Evolutionary conservation across 2,888 invertebrate genomes (phyloP), one percentile per base, ranked within the genome.

Genomic region (Trachelus troglodyta): DNA sequence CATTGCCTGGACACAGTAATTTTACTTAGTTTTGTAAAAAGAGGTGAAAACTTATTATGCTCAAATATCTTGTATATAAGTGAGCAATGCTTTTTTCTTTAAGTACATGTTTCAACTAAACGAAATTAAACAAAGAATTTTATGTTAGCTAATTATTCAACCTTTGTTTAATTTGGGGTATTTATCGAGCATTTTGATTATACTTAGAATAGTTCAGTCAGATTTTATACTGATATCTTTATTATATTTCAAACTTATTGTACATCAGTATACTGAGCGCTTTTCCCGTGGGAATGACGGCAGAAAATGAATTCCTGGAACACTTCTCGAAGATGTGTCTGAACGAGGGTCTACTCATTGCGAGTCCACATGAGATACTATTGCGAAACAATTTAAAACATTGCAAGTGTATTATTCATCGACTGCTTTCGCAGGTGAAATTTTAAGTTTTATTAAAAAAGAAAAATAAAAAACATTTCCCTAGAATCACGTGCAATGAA

Each of bases 391-490:
- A 86, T 75, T 79, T 86, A 76, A 87, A 86, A 76, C 81, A 84
- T 30, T 89, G 88, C 83, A 76, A 86, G 40, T 89, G 89, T 78
- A 80, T 86, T 74, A 83, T 89, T 11, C 89, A 89, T 75, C 81
- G 87, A 35, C 80, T 87, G 9, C 85, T 89, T 68, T 84, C 88
- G 35, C 88, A 89, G 88, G 89, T 88, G 84, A 75, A 76, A 75
- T 23, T 77, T 69, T 11, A 74, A 34, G 11, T 69, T 75, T 69
- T 37, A 75, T 37, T 37, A 12, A 12, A 35, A 35, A 35, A 35
- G 3, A 35, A 11, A 35, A 1, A 31, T 9, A 76, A 37, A 56
- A 56, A 1, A 23, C 9, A 23, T 56, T 56, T 23, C 1, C 9
- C 6, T 23, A 23, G 23, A 9, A 9, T 56, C 23, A 56, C 9